phyloP scores from a whole-genome alignment of 2,113 vertebrate genomes.

The Origma solitaria region DNA sequence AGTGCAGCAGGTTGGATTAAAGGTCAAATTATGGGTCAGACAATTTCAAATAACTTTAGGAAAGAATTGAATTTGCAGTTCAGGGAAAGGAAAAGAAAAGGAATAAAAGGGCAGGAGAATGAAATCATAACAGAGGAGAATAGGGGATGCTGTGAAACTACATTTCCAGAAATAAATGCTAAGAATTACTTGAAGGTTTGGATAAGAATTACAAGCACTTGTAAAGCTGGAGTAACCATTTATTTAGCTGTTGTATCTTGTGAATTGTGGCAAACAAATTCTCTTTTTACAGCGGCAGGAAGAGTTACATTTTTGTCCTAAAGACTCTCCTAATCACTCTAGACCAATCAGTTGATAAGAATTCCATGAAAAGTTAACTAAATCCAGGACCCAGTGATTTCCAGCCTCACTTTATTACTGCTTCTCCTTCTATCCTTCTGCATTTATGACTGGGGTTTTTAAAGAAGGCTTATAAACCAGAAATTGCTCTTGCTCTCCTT shows the following conservation, averaged over 20 bases:
- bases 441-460: background rate
- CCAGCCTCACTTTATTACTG: background rate
- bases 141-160: rapidly evolving
- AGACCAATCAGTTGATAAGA: background rate
- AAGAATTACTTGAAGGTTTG: background rate
- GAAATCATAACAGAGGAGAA: background rate
- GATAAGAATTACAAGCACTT: background rate
- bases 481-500: background rate
- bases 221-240: background rate
- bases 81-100: background rate
- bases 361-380: background rate
- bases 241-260: background rate
- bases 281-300: background rate
- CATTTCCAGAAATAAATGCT: background rate
- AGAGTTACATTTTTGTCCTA: background rate
- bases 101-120: background rate
- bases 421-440: background rate
- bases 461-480: background rate
- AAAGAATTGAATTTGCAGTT: background rate
- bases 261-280: background rate
- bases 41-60: background rate
- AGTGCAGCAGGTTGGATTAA: background rate
- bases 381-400: background rate
- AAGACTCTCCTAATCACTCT: background rate
- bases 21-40: background rate